A percentile compares a stretch with the other conserved stretches of the same genome.
phyloP scores from a whole-genome alignment of 2,888 invertebrate genomes.

The Cecidostiba fungosa region DNA sequence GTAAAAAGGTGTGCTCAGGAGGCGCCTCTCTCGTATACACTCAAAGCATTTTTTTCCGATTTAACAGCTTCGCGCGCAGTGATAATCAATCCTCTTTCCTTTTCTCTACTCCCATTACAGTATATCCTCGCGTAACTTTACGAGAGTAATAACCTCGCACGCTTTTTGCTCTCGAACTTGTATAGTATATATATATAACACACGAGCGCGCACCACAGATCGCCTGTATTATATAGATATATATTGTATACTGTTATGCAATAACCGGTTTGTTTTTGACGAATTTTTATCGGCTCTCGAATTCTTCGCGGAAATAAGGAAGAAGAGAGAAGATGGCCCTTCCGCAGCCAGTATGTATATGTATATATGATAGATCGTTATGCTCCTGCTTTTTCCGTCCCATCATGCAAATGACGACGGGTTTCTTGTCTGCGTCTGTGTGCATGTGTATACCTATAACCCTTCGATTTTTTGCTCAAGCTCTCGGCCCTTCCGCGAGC shows the following conservation, averaged over 20 bases:
- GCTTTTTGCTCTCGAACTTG: conserved; percentile 26
- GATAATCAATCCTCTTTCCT: conserved; percentile 55
- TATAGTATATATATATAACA: background rate
- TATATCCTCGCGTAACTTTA: conserved; percentile 30
- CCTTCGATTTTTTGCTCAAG: background rate
- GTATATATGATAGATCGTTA: conserved; percentile 23
- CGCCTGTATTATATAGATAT: too few relatives aligned
- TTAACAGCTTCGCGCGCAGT: conserved; percentile 46
- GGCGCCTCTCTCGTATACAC: conserved; percentile 18
- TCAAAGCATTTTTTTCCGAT: background rate
- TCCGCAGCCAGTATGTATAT: background rate
- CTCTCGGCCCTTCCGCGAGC: background rate
- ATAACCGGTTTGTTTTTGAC: conserved; percentile 48
- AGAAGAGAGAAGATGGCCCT: conserved; percentile 9
- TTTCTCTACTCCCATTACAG: background rate
- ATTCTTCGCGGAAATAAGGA: conserved; percentile 33
- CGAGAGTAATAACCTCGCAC: conserved; percentile 51
- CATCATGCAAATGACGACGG: conserved; percentile 45
- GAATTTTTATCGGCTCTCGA: background rate
- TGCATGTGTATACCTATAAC: background rate
- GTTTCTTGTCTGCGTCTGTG: conserved; percentile 6
- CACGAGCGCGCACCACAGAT: background rate
- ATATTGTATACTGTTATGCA: conserved; percentile 44
- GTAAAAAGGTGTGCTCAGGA: conserved; percentile 29
- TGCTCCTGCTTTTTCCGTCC: conserved; percentile 26